Conservation (phyloP, 2,797 vertebrate genomes). For the Valencia hispanica region DNA sequence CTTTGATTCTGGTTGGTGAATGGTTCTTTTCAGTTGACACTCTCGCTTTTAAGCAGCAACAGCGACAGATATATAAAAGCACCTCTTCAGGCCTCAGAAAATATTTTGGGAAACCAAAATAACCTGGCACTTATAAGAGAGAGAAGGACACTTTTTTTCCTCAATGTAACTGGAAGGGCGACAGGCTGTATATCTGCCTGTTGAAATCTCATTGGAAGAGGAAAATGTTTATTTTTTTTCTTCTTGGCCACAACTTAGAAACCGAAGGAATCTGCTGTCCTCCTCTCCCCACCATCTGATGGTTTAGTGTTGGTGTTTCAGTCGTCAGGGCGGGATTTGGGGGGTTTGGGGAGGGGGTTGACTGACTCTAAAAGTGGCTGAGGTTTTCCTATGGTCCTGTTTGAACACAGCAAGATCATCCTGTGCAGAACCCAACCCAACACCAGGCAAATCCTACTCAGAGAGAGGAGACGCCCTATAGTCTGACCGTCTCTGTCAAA, state of each 20-base stretch:
- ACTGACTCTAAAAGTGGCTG: constrained; percentile 75
- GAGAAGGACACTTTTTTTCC: constrained; percentile 66
- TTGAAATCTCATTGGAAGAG: constrained; percentile 71
- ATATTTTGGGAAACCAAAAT: constrained; percentile 84
- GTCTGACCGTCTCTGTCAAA: constrained; percentile 77
- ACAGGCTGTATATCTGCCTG: constrained; percentile 69
- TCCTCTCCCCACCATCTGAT: constrained; percentile 61
- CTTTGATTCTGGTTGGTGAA: constrained; percentile 77
- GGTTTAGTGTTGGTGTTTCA: constrained; percentile 60
- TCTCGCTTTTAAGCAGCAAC: constrained; percentile 67
- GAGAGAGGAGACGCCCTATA: constrained; percentile 69
- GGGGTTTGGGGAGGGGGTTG: constrained; percentile 22
- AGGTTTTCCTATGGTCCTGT: constrained; percentile 72
- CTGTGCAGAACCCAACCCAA: constrained; percentile 47
- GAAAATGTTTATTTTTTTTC: constrained; percentile 74
- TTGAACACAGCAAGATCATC: constrained; percentile 62
- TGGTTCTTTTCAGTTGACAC: constrained; percentile 78
- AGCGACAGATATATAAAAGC: constrained; percentile 76
- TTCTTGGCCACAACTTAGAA: constrained; percentile 73
- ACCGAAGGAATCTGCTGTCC: constrained; percentile 71
- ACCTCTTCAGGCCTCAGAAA: constrained; percentile 78
- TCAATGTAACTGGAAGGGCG: constrained; percentile 53
- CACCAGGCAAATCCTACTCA: constrained; percentile 52
- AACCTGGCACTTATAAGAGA: constrained; percentile 71
- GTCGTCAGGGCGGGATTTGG: constrained; percentile 25